Evolutionary conservation across 2,797 vertebrate genomes (phyloP).

Genomic region (Borostomias antarcticus): DNA sequence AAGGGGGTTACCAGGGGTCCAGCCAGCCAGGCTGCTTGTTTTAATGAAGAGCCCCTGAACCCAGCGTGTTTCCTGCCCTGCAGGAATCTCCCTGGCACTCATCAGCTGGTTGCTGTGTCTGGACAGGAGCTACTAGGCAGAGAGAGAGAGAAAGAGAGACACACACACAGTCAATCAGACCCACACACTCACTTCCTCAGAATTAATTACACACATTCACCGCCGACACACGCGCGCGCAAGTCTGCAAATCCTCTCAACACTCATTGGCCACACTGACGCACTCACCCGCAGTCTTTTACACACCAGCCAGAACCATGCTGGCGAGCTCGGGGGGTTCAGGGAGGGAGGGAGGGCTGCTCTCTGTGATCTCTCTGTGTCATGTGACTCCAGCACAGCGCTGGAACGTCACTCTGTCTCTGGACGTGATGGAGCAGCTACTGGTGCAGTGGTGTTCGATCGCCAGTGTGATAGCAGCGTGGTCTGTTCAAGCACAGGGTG

Average conservation of each 20-base stretch:
- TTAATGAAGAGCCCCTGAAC: conserved; percentile 1
- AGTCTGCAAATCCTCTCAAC: too few species aligned
- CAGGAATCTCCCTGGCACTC: not conserved
- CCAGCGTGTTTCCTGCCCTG: conserved; percentile 3
- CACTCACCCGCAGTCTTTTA: conserved; percentile 9
- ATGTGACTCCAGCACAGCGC: too few species aligned
- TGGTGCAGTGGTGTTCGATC: not conserved
- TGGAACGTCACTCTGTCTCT: too few species aligned
- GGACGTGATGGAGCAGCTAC: not conserved
- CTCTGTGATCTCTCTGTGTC: too few species aligned
- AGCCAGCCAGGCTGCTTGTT: too few species aligned
- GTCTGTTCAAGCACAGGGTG: not conserved
- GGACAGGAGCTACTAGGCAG: not conserved
- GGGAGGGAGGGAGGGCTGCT: not conserved
- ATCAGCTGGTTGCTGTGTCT: not conserved
- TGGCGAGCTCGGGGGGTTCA: not conserved
- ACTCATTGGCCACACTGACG: not conserved
- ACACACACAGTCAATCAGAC: too few species aligned
- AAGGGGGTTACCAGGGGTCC: conserved; percentile 5
- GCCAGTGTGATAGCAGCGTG: too few species aligned
- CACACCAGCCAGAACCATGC: not conserved
- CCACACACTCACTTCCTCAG: not conserved
- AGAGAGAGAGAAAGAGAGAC: not conserved
- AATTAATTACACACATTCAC: not conserved
- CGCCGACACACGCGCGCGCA: not conserved